Percentiles rank a stretch among this genome's conserved stretches.
These are phyloP conservation scores for Machaerirhynchus nigripectus DNA, from an alignment of 2,113 vertebrate genomes.

Conservation along the genomic window DNA sequence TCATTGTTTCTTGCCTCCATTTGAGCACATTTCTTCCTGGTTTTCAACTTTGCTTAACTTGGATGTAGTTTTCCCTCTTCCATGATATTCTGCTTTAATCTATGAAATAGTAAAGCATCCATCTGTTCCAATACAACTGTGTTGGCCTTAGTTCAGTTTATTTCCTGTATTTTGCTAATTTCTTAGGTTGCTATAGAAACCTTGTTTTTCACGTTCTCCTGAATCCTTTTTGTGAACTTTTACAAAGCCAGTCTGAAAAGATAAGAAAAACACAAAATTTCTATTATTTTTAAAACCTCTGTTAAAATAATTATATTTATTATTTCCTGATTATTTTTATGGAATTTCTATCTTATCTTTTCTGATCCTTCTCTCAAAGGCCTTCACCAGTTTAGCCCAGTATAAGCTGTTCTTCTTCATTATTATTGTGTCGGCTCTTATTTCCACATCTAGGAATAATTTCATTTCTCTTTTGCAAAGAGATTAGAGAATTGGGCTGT, in stretches of 20 bases:
- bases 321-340: neutral
- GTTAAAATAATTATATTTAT: neutral
- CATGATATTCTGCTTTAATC: neutral
- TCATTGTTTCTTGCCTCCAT: neutral
- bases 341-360: neutral
- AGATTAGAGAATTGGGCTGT: neutral
- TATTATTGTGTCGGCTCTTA: neutral
- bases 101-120: conserved; percentile 30
- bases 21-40: neutral
- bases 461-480: neutral
- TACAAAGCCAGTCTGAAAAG: neutral
- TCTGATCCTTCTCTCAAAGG: neutral
- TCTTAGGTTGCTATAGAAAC: conserved; percentile 32
- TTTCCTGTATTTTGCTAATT: conserved; percentile 36
- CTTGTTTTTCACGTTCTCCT: neutral
- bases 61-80: neutral
- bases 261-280: neutral
- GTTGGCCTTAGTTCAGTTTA: conserved; percentile 5
- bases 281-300: neutral
- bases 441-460: neutral
- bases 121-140: conserved; percentile 29
- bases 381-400: neutral
- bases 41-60: neutral
- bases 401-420: neutral
- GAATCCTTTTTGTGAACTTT: neutral